Conservation (phyloP, 2,797 vertebrate species). For the Silurus aristotelis region DNA sequence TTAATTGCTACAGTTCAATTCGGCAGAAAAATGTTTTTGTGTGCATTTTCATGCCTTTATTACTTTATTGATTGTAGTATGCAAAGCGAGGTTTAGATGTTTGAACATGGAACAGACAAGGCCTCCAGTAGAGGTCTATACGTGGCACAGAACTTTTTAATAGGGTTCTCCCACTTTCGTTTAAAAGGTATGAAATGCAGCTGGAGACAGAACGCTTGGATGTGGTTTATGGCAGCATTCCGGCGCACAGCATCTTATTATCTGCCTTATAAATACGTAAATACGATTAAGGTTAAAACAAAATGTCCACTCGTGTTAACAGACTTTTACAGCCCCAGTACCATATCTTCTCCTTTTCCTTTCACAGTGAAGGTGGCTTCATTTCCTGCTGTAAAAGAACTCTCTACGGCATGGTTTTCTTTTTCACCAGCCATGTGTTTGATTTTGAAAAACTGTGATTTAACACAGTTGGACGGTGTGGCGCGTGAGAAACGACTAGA, state of each 20-base stretch:
- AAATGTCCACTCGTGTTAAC: conserved; percentile 71
- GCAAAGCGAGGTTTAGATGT: neutral
- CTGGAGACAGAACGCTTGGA: conserved; percentile 75
- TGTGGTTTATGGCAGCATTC: conserved; percentile 78
- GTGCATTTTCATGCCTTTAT: neutral
- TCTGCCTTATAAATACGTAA: conserved; percentile 72
- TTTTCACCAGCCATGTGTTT: neutral
- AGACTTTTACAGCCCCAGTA: conserved; percentile 72
- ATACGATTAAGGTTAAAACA: conserved; percentile 67
- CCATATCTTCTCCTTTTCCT: conserved; percentile 62
- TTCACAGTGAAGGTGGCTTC: conserved; percentile 49
- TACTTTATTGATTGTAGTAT: no score
- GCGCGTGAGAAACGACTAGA: neutral
- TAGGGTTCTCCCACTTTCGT: conserved; percentile 65
- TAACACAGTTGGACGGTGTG: neutral
- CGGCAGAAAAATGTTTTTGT: neutral
- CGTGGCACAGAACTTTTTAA: conserved; percentile 49
- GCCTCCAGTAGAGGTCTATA: conserved; percentile 81
- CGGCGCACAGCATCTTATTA: conserved; percentile 77
- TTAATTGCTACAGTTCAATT: conserved; percentile 83
- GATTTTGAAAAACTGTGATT: neutral
- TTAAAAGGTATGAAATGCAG: conserved; percentile 63
- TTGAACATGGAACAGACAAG: conserved; percentile 75
- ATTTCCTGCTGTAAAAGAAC: conserved; percentile 48
- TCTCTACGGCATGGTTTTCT: neutral